Evolutionary conservation across 2,113 vertebrate genomes (phyloP).

Genomic region (Psilopogon haemacephalus): DNA sequence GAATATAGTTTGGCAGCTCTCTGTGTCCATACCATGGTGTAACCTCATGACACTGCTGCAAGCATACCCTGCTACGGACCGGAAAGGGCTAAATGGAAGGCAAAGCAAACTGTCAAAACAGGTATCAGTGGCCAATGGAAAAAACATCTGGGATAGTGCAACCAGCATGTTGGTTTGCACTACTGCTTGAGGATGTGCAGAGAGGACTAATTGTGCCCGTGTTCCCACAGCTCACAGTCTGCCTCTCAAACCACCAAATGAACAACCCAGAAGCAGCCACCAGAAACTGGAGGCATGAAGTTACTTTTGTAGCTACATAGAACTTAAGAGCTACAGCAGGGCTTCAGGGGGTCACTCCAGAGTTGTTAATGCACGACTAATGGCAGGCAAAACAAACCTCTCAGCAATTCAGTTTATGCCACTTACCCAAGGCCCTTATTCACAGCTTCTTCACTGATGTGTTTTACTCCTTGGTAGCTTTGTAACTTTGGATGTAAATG

Average conservation of each 20-base stretch:
- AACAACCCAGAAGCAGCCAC: not conserved
- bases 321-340: not conserved
- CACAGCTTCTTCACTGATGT: not conserved
- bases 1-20: not conserved
- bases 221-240: not conserved
- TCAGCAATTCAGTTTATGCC: not conserved
- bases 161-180: fast-evolving
- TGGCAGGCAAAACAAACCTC: not conserved
- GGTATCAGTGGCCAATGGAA: not conserved
- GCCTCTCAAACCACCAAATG: not conserved
- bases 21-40: fast-evolving
- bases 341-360: not conserved
- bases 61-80: not conserved
- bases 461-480: not conserved
- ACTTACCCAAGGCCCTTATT: not conserved
- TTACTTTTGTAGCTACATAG: not conserved
- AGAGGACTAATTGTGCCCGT: not conserved
- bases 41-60: not conserved
- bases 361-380: not conserved
- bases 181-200: not conserved
- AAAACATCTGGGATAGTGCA: conserved; percentile 3
- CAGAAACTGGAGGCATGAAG: not conserved
- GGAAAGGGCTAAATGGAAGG: not conserved
- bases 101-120: not conserved
- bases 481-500: not conserved